A percentile compares a stretch with the other conserved stretches of the same genome.
phyloP scores from a whole-genome alignment of 2,888 invertebrate genomes.

The Microplitis manilae region DNA sequence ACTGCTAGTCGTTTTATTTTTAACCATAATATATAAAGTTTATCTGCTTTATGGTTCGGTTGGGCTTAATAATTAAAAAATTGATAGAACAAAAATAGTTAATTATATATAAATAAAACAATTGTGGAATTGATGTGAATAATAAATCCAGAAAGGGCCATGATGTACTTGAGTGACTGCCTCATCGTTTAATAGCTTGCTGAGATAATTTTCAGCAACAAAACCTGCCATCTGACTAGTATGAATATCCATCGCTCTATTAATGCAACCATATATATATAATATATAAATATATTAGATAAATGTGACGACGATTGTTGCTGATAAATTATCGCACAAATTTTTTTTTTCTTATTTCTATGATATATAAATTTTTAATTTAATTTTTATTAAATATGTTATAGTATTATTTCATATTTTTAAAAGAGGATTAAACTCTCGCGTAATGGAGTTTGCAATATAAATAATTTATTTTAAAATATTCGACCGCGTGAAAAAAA shows the following conservation, averaged over 20 bases:
- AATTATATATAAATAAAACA: neutral
- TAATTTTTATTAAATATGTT: neutral
- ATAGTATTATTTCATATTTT: neutral
- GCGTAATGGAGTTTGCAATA: constrained; percentile 13
- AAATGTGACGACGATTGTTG: constrained; percentile 19
- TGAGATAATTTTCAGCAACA: constrained; percentile 34
- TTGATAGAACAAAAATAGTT: neutral
- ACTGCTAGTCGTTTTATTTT: constrained; percentile 40
- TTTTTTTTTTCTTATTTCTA: constrained; percentile 1
- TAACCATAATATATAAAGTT: constrained; percentile 14
- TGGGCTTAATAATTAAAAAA: neutral
- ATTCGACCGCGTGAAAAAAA: neutral
- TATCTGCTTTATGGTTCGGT: neutral
- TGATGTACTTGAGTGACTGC: constrained; percentile 39
- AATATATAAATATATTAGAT: constrained; percentile 3
- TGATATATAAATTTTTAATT: neutral
- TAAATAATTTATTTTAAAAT: constrained; percentile 1
- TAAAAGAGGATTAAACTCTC: neutral
- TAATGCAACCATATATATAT: neutral
- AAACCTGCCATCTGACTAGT: constrained; percentile 44
- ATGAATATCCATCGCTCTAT: constrained; percentile 36
- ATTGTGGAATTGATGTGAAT: constrained; percentile 35
- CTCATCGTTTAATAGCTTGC: constrained; percentile 29
- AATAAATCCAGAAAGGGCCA: constrained; percentile 29
- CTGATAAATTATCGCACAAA: constrained; percentile 40